phyloP scores from a whole-genome alignment of 2,888 invertebrate genomes.

The Tuberolachnus salignus region DNA sequence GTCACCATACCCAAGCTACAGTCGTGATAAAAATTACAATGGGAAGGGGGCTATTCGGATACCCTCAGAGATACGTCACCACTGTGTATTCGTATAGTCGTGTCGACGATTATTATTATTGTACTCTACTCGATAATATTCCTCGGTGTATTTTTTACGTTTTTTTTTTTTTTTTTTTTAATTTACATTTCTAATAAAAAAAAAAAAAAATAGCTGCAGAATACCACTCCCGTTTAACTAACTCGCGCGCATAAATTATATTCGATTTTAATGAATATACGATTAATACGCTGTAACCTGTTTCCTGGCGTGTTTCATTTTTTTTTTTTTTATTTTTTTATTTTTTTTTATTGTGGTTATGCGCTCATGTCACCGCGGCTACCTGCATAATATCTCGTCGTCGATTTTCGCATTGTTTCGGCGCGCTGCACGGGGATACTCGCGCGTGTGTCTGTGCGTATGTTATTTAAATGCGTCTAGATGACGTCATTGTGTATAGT shows the following conservation, averaged over 20 bases:
- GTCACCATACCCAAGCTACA: too few species aligned
- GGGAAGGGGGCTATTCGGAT: too few species aligned
- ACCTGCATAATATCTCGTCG: constrained; percentile 15
- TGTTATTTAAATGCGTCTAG: constrained; percentile 15
- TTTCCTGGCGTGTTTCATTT: constrained; percentile 18
- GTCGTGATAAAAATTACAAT: too few species aligned
- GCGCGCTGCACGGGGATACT: background rate
- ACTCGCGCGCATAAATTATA: constrained; percentile 16
- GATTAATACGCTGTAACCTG: constrained; percentile 4
- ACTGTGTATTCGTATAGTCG: too few species aligned
- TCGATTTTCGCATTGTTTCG: constrained; percentile 37
- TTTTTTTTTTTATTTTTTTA: background rate
- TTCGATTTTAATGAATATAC: too few species aligned
- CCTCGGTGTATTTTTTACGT: too few species aligned
- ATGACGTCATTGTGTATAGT: constrained; percentile 9
- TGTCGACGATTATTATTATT: too few species aligned
- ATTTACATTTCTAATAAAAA: background rate
- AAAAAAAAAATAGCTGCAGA: background rate
- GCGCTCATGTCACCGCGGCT: constrained; percentile 14
- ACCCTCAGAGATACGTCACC: too few species aligned
- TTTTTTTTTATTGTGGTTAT: constrained; percentile 11
- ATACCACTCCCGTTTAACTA: constrained; percentile 1
- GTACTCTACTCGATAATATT: too few species aligned
- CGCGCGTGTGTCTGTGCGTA: too few species aligned
- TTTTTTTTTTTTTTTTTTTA: too few species aligned